Evolutionary conservation across 2,797 vertebrate species (phyloP), one percentile per base, ranked within the genome.

Genomic region (Buceros bicornis): DNA sequence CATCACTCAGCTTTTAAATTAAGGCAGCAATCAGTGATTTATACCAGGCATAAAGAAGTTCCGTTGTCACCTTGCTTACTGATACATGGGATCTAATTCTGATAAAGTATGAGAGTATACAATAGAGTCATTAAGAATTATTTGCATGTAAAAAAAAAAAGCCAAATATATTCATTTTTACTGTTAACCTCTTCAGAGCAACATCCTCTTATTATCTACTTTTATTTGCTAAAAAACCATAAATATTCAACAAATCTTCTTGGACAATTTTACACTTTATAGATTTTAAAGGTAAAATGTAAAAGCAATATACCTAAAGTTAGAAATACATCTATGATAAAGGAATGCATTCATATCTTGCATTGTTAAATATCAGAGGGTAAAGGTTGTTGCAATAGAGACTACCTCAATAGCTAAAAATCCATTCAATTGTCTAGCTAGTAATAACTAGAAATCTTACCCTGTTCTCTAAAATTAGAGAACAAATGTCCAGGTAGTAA

Each of bases 1-100:
- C 87, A 96, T 95, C 89, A 94, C 87, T 91, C 89, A 93, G 81
- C 74, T 97, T 97, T 97, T 96, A 97, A 98, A 97, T 97, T 90
- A 95, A 94, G 90, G 91, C 61, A 94, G 81, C 47, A 70, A 85
- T 85, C 92, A 82, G 42, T 97, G 95, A 97, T 97, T 97, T 97
- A 96, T 94, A 80, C 78, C 89, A 88, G 69, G 73, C 62, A 83
- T 92, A 95, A 96, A 97, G 79, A 97, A 96, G 53, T 94, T 97
- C 53, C 18, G 40, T 85, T 93, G 89, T 97, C 89, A 89, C 82
- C 72, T 93, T 90, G 84, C 62, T 95, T 97, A 87, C 83, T 97
- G 90, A 96, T 96, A 86, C 93, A 88, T 54, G 31, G 78, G 18
- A 42, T 91, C 82, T 92, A 91, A 96, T 97, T 95, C 94, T 61